Evolutionary conservation across 1,140 invertebrate species (phyloP).

Genomic region (Euwallacea fornicatus): DNA sequence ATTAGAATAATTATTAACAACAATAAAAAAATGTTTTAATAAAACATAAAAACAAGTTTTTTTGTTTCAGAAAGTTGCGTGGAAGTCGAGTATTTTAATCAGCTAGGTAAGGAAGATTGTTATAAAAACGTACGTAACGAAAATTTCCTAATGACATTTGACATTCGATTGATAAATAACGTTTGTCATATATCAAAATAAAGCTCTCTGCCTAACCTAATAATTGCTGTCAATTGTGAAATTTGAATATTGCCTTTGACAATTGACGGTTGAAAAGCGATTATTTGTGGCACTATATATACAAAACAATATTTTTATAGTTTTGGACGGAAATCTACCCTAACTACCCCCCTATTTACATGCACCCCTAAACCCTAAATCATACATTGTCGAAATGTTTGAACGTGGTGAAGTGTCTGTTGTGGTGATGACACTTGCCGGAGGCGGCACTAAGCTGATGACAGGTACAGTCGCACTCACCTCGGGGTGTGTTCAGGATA

Average conservation of each 20-base stretch:
- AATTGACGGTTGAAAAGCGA: no score
- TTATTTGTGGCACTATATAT: no score
- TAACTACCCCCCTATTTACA: slow-evolving; percentile 7
- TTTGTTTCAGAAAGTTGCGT: no score
- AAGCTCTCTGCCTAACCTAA: no score
- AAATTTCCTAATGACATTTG: not conserved
- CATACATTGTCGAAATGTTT: slow-evolving; percentile 42
- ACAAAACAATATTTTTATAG: no score
- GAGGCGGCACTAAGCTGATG: slow-evolving; percentile 18
- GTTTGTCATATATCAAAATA: not conserved
- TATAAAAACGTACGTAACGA: not conserved
- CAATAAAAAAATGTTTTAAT: no score
- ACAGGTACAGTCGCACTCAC: slow-evolving; percentile 47
- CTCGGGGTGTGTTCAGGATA: slow-evolving; percentile 53
- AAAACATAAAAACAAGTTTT: no score
- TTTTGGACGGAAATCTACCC: not conserved
- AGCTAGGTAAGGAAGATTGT: no score
- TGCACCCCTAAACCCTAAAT: slow-evolving; percentile 2
- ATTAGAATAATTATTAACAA: no score
- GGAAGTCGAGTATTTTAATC: no score
- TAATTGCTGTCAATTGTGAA: no score
- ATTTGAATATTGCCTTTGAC: no score
- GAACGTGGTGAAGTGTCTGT: slow-evolving; percentile 41
- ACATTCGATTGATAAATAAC: not conserved
- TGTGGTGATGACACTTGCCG: slow-evolving; percentile 23